These are phyloP conservation scores for Elaeidobius kamerunicus DNA, from an alignment of 2,888 invertebrate species.

Conservation along the genomic window DNA sequence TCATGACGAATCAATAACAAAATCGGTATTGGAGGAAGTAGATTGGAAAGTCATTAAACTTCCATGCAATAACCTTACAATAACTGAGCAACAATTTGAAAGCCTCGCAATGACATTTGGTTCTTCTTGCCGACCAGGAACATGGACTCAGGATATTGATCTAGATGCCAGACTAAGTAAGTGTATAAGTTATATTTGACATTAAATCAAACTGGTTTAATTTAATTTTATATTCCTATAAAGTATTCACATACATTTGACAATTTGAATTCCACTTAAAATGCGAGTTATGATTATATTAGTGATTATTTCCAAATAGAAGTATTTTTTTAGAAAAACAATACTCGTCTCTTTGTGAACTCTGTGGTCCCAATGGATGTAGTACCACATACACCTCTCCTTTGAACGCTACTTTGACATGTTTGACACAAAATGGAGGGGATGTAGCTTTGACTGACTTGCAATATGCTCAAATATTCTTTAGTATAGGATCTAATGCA, in stretches of 20 bases:
- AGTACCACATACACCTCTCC: slow-evolving; percentile 34
- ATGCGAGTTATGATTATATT: not conserved
- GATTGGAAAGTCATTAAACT: slow-evolving; percentile 47
- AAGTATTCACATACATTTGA: not conserved
- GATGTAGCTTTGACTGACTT: slow-evolving; percentile 57
- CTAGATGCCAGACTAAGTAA: slow-evolving; percentile 60
- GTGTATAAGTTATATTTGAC: slow-evolving; percentile 37
- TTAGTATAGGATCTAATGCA: slow-evolving; percentile 33
- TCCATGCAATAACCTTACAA: slow-evolving; percentile 39
- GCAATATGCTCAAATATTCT: slow-evolving; percentile 43
- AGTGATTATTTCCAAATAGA: not conserved
- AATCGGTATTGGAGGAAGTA: slow-evolving; percentile 59
- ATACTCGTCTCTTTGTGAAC: slow-evolving; percentile 41
- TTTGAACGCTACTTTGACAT: slow-evolving; percentile 42
- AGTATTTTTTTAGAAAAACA: slow-evolving; percentile 5
- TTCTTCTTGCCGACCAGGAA: slow-evolving; percentile 69
- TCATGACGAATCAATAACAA: slow-evolving; percentile 56
- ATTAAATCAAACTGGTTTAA: not conserved
- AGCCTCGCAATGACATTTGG: slow-evolving; percentile 63
- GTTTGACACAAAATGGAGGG: slow-evolving; percentile 50
- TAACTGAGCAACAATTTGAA: slow-evolving; percentile 59
- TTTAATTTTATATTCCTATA: not conserved
- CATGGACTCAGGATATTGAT: slow-evolving; percentile 57
- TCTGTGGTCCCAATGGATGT: slow-evolving; percentile 34
- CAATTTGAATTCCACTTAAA: not conserved